Base-by-base conservation (phyloP, 2,113 vertebrate genomes). In the Coracopsis vasa region DNA sequence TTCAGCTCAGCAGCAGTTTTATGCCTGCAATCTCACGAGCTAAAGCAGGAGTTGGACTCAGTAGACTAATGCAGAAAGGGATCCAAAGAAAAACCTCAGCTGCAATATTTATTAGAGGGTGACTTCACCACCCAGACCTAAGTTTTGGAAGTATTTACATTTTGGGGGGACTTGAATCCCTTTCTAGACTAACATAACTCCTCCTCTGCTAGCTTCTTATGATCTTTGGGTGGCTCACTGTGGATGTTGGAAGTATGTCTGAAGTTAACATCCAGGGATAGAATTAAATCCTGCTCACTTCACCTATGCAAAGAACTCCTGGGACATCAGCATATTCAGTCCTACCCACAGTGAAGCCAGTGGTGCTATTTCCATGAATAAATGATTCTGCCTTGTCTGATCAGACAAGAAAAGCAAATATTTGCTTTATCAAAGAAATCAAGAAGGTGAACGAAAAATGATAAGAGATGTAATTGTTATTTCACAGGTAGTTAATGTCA, bases 381-480 rank as follows among this genome's bases (percentile, higher is more conserved):
- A 81, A 94, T 72, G 20, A 79, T 92, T 95, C 81, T 89, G 56
- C 66, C 81, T 87, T 41, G 35, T 87, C 86, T 58, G 78, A 96
- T 70, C 77, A 94, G 73, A 87, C 37, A 80, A 81, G 80, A 70
- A 89, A 91, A 87, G 78, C 31, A 91, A 95, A 58, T 91, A 92
- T 82, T 94, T 95, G 65, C 53, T 87, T 89, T 82, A 94, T 91
- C 73, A 60, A 89, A 91, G 78, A 92, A 89, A 96, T 95, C 77
- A 94, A 77, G 82, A 86, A 88, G 41, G 78, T 91, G 73, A 92
- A 79, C 48, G 85, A 85, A 93, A 93, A 87, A 87, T 48, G 17
- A 4, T 79, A 94, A 81, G 62, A 91, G 73, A 89, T 92, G 61
- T 94, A 95, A 96, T 75, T 94, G 77, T 91, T 95, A 91, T 93